A percentile compares a stretch with the other conserved stretches of the same genome.
phyloP scores from a whole-genome alignment of 2,888 invertebrate species.

The Sinodicranocentrus sp. region DNA sequence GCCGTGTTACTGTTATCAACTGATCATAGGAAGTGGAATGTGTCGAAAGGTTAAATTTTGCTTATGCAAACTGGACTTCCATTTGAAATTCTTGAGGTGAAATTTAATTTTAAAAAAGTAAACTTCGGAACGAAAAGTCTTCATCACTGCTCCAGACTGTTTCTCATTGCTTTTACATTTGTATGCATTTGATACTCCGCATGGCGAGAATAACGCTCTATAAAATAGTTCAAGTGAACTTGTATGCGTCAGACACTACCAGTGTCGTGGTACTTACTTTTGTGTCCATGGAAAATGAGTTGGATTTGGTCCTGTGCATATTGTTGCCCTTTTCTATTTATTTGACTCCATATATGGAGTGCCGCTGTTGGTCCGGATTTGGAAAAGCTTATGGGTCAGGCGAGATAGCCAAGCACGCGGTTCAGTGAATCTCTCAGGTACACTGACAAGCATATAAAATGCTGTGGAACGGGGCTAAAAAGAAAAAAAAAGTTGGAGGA shows the following conservation, averaged over 20 bases:
- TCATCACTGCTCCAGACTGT: too few species aligned
- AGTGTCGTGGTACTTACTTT: too few species aligned
- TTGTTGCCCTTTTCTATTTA: constrained; percentile 59
- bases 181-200: neutral
- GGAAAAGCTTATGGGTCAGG: constrained; percentile 66
- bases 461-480: neutral
- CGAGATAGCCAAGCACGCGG: constrained; percentile 26
- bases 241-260: too few species aligned
- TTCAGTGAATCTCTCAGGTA: constrained; percentile 1
- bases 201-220: constrained; percentile 12
- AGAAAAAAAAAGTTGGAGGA: constrained; percentile 9
- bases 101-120: too few species aligned
- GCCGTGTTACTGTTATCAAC: too few species aligned
- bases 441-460: constrained; percentile 20
- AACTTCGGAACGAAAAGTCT: too few species aligned
- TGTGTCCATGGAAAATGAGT: constrained; percentile 59
- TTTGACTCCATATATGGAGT: constrained; percentile 65
- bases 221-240: constrained; percentile 40
- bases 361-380: constrained; percentile 63
- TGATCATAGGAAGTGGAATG: too few species aligned
- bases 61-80: too few species aligned
- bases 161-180: too few species aligned
- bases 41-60: too few species aligned
- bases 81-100: too few species aligned
- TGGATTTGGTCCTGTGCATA: constrained; percentile 44